Evolutionary conservation across 2,113 vertebrate genomes (phyloP), one percentile per base, ranked within the genome.

Genomic region (Platichthys stellatus): DNA sequence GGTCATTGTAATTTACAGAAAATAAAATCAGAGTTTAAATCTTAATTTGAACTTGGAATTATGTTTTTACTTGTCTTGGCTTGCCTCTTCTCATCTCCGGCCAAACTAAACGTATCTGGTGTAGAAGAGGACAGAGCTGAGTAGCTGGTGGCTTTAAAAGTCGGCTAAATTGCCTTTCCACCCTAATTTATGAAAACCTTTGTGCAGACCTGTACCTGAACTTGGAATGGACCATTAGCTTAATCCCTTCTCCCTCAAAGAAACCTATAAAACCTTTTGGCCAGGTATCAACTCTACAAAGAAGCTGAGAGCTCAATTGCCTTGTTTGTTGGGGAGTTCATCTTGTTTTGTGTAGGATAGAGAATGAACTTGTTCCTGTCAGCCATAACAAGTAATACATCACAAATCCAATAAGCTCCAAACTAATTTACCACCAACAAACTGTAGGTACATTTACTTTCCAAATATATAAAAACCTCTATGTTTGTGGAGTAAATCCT

Each of bases 141-240:
- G 76, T 31, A 66, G 67, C 63, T 62, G 1, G 45, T 67, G 31
- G 71, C 43, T 78, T 84, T 67, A 56, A 69, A 72, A 64, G 18
- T 78, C 61, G 28, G 72, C 76, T 76, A 59, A 83, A 80, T 69
- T 62, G 61, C 58, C 63, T 69, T 21, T 80, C 58, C 51, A 72
- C 49, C 63, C 51, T 71, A 74, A 76, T 86, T 83, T 73, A 65
- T 79, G 56, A 74, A 86, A 84, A 77, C 51, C 70, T 60, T 20
- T n/a, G 43, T 60, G 51, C 23, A 26, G 31, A 26, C 58, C 63
- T 70, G 49, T n/a, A 56, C 17, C 26, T 83, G 63, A 87, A 77
- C 59, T 74, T 24, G 3, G 26, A 45, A 21, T 53, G 57, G 56
- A 63, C 64, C 40, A 53, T 62, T 43, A 31, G 59, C 72, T 78